Percentiles rank a stretch among this genome's conserved stretches.
phyloP scores from a whole-genome alignment of 2,797 vertebrate species.

The Sitta carolinensis region DNA sequence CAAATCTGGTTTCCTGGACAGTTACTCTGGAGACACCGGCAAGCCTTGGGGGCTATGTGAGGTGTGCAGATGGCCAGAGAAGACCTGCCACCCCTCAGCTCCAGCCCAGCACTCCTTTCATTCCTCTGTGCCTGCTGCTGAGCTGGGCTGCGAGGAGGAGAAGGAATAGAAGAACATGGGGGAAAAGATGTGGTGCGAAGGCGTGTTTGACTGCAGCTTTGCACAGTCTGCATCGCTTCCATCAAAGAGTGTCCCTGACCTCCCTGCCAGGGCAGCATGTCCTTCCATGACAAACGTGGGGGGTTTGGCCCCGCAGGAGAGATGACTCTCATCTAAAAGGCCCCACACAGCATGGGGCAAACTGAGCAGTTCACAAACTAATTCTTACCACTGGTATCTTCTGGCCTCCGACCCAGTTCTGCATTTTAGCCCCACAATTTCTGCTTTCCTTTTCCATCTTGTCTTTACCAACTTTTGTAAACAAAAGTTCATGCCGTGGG shows the following conservation, averaged over 20 bases:
- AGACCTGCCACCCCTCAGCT: not conserved
- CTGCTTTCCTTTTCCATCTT: not conserved
- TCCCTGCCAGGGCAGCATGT: not conserved
- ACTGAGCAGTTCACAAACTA: not conserved
- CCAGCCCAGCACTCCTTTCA: not conserved
- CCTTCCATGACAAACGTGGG: fast-evolving
- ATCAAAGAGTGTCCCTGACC: not conserved
- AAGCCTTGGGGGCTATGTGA: not conserved
- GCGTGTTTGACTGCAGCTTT: not conserved
- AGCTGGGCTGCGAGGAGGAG: not conserved
- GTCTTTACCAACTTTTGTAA: not conserved
- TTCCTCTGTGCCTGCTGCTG: not conserved
- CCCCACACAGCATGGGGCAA: not conserved
- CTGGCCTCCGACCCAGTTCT: not conserved
- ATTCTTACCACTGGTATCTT: not conserved
- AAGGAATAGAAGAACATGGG: not conserved
- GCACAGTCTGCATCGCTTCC: not conserved
- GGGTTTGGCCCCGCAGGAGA: not conserved
- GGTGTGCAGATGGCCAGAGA: not conserved
- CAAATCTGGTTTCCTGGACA: not conserved
- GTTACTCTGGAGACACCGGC: not conserved
- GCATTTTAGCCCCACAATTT: not conserved
- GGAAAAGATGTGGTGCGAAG: not conserved
- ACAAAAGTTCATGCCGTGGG: not conserved
- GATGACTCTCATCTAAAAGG: not conserved